Evolutionary conservation across 92 coral and sea anemone genomes (phyloP).

Genomic region (Palythoa grandis): DNA sequence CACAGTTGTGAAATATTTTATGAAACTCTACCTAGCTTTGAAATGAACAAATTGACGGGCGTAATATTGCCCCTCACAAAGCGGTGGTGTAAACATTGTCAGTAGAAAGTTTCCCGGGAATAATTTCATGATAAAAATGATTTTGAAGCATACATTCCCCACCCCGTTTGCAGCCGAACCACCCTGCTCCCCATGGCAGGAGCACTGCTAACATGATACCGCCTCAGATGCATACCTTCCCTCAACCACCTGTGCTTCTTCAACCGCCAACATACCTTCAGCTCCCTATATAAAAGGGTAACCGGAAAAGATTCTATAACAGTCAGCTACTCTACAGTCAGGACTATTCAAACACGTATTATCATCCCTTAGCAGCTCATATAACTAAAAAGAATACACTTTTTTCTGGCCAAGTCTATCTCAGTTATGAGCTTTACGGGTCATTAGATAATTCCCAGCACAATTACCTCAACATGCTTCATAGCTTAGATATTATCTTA

Average conservation of each 20-base stretch:
- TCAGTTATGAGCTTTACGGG: constrained; percentile 27
- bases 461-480: constrained; percentile 31
- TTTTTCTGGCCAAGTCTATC: constrained; percentile 1
- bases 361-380: constrained; percentile 31
- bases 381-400: constrained; percentile 22
- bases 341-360: constrained; percentile 40
- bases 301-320: constrained; percentile 23
- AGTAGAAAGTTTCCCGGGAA: no score
- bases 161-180: constrained; percentile 33
- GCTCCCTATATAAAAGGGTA: constrained; percentile 21
- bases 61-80: no score
- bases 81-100: no score
- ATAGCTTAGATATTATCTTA: constrained; percentile 32
- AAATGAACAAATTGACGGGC: no score
- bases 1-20: no score
- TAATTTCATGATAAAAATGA: no score
- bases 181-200: constrained; percentile 18
- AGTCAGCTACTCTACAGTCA: constrained; percentile 32
- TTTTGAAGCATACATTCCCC: constrained; percentile 1
- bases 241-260: not conserved
- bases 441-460: constrained; percentile 45
- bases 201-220: constrained; percentile 11
- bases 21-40: no score
- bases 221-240: constrained; percentile 21
- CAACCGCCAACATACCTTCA: constrained; percentile 4